Evolutionary conservation across 2,797 vertebrate species (phyloP), one percentile per base, ranked within the genome.

Genomic region (Sebastiscus albofasciatus): DNA sequence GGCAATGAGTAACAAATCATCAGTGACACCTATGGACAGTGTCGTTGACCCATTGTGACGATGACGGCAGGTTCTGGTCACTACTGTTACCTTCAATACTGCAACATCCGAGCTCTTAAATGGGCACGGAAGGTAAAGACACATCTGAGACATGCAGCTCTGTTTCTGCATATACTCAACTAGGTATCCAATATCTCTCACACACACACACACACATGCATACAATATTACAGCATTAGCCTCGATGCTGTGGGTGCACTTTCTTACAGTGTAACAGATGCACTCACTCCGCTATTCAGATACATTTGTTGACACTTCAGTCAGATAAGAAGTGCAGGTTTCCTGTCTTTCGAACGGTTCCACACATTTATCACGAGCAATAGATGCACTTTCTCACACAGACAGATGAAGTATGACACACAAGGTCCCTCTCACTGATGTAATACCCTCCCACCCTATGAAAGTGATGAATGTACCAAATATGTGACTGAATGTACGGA

Each of bases 391-490:
- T 81, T 81, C 67, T 67, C 81, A 56, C 75, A 12, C 13, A 65
- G 69, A 75, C 72, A 54, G 77, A 73, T 55, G 75, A 83, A 39
- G 66, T 74, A 42, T 33, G 75, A 89, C 71, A 85, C 62, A 73
- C 67, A 29, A 72, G 20, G 77, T 81, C 80, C 78, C 67, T 55
- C 81, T 76, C 76, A 26, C 64, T 65, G 84, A 82, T 79, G 59
- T 62, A 65, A 70, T 64, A 5, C 26, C 26, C 67, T 82, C 80
- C 70, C 75, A 69, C 67, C 31, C 72, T 39, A 39, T 81, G 87
- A 87, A 89, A 85, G 86, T 77, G 81, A 84, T 86, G 90, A 95
- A 94, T 90, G 92, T 93, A 90, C 85, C 76, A 83, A 83, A 91
- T 54, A 86, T 82, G 82, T 83, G 88, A 89, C 84, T 90, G 91